Conservation (phyloP, 2,888 invertebrate species). For the Deladenus siricidicola region DNA sequence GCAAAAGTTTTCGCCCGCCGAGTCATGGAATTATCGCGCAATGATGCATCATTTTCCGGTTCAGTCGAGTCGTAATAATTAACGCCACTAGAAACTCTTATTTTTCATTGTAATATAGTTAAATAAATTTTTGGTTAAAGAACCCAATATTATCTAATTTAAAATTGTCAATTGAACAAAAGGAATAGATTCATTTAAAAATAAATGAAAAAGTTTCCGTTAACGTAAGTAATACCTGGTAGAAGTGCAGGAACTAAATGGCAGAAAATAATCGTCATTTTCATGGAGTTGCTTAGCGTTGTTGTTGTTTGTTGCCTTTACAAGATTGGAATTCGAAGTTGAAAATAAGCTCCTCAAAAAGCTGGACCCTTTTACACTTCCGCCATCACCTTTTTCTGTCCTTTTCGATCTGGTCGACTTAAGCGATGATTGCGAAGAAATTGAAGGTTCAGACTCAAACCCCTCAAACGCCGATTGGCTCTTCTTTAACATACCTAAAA, state of each 20-base stretch:
- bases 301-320: background rate
- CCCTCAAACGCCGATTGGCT: constrained; percentile 16
- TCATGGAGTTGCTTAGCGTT: background rate
- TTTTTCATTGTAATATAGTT: too few species aligned
- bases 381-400: background rate
- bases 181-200: too few species aligned
- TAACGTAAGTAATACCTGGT: background rate
- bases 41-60: too few species aligned
- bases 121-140: too few species aligned
- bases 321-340: background rate
- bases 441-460: background rate
- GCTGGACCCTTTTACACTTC: background rate
- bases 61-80: too few species aligned
- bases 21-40: background rate
- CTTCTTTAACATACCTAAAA: background rate
- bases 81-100: too few species aligned
- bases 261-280: constrained; percentile 1
- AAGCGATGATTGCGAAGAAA: background rate
- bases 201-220: too few species aligned
- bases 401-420: background rate
- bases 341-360: constrained; percentile 16
- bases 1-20: background rate
- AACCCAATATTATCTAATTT: too few species aligned
- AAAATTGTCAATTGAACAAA: background rate
- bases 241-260: background rate